Evolutionary conservation across 2,888 invertebrate species (phyloP).

Genomic region (Hetaerina titia): DNA sequence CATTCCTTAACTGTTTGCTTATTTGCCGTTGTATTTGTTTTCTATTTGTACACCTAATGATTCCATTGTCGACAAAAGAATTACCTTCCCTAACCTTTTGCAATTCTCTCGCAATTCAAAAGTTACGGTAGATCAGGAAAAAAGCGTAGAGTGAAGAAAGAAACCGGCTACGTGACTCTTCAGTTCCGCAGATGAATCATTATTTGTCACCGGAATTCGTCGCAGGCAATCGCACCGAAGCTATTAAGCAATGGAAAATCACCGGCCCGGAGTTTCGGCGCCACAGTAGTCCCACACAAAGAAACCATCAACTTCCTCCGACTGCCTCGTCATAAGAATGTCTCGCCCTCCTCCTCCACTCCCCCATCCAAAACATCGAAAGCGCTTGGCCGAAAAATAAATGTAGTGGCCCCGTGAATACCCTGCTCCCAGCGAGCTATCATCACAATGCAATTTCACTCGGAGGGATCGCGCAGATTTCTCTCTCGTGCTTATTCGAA

Average conservation of each 20-base stretch:
- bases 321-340: neutral
- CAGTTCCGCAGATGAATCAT: neutral
- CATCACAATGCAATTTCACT: conserved; percentile 13
- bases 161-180: neutral
- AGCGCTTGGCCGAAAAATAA: neutral
- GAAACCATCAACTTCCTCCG: neutral
- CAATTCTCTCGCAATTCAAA: neutral
- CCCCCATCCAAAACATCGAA: neutral
- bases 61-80: neutral
- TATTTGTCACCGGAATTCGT: neutral
- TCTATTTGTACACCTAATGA: neutral
- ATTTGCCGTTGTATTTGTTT: neutral
- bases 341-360: neutral
- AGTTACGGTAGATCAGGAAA: neutral
- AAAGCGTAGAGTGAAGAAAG: neutral
- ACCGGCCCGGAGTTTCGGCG: conserved; percentile 6
- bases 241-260: neutral
- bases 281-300: neutral
- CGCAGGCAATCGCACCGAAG: neutral
- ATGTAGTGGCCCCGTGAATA: neutral
- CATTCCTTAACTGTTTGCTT: too few relatives aligned
- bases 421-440: neutral
- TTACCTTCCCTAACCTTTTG: too few relatives aligned
- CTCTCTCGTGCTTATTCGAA: neutral
- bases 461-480: neutral